These are phyloP conservation scores for Thalassophryne amazonica DNA, from an alignment of 2,797 vertebrate species.

Conservation along the genomic window DNA sequence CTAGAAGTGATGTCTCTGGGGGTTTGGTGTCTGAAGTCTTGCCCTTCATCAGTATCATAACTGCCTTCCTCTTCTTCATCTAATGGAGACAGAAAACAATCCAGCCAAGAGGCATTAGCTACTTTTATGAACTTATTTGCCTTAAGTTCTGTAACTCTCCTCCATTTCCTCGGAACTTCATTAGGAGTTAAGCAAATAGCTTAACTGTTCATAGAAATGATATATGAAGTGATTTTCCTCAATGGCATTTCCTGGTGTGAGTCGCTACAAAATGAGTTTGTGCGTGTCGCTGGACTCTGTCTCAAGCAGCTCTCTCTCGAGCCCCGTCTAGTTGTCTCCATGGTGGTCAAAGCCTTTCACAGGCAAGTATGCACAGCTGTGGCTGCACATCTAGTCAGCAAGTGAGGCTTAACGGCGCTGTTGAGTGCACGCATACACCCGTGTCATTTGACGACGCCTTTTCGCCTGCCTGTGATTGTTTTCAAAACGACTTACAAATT, in stretches of 20 bases:
- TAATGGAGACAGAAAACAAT: conserved; percentile 26
- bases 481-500: conserved; percentile 41
- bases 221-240: conserved; percentile 52
- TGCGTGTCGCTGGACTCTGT: conserved; percentile 26
- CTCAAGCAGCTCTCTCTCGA: conserved; percentile 41
- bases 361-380: conserved; percentile 70
- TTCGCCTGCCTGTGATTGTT: conserved; percentile 30
- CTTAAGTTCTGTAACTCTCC: conserved; percentile 18
- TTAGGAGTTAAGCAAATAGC: conserved; percentile 53
- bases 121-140: conserved; percentile 1
- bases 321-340: conserved; percentile 45
- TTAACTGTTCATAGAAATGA: conserved; percentile 48
- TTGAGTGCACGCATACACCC: conserved; percentile 47
- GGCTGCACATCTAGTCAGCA: conserved; percentile 40
- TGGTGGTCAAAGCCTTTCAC: conserved; percentile 56
- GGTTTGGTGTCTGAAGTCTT: conserved; percentile 63
- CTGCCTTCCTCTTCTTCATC: conserved; percentile 81
- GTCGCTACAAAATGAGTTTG: conserved; percentile 22
- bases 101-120: neutral
- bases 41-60: conserved; percentile 85
- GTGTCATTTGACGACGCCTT: conserved; percentile 56
- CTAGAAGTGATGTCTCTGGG: conserved; percentile 74
- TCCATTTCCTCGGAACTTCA: conserved; percentile 46
- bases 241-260: conserved; percentile 55
- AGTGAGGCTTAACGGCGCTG: conserved; percentile 41